Percentiles rank a stretch among this genome's conserved stretches.
phyloP scores from a whole-genome alignment of 2,113 vertebrate species.

The Dryoscopus gambensis region DNA sequence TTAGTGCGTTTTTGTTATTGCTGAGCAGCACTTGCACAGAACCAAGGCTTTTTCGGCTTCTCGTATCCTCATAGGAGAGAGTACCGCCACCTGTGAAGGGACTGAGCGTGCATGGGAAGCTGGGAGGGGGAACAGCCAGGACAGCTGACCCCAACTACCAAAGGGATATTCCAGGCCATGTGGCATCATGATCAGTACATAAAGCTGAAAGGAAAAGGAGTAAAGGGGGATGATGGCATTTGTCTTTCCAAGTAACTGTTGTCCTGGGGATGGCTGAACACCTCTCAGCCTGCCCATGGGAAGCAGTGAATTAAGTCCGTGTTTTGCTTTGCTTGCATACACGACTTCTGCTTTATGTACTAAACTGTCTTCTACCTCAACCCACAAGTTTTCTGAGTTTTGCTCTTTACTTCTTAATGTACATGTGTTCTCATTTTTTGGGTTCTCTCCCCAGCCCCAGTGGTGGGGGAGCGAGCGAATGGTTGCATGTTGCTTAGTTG shows the following conservation, averaged over 20 bases:
- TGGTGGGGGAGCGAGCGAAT: accelerated
- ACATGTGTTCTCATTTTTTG: accelerated
- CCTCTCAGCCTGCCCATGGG: neutral
- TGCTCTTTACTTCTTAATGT: neutral
- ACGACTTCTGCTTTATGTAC: neutral
- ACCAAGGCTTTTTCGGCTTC: neutral
- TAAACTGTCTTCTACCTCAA: neutral
- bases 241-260: neutral
- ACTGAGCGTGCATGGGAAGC: too few species aligned
- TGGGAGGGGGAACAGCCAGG: neutral
- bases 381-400: neutral
- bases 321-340: neutral
- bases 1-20: neutral
- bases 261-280: neutral
- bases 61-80: accelerated
- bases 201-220: neutral
- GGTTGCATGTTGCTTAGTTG: neutral
- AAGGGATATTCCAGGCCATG: neutral
- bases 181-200: neutral
- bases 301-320: neutral
- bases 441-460: neutral
- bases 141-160: neutral
- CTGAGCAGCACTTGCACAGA: neutral
- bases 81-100: neutral
- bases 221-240: neutral